phyloP scores from a whole-genome alignment of 2,888 invertebrate species.

The Polylopha cassiicola region DNA sequence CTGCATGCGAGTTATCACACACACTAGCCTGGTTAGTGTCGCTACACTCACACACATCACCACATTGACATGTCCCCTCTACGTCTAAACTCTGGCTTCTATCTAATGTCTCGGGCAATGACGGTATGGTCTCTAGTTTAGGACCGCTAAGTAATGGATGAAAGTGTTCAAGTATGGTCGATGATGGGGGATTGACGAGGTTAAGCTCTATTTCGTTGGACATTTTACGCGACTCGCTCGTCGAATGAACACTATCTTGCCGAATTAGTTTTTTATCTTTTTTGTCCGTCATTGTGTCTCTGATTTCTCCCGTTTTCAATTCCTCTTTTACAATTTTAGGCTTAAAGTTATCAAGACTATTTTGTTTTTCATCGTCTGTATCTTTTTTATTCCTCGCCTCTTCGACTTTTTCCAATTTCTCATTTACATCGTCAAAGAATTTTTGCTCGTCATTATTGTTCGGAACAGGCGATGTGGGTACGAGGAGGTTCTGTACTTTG shows the following conservation, averaged over 20 bases:
- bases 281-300: constrained; percentile 22
- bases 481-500: constrained; percentile 63
- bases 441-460: constrained; percentile 41
- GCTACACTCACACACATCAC: constrained; percentile 30
- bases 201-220: constrained; percentile 49
- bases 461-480: constrained; percentile 58
- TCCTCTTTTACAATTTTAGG: background rate
- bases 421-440: constrained; percentile 62
- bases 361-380: constrained; percentile 1
- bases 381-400: constrained; percentile 35
- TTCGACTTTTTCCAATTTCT: constrained; percentile 56
- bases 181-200: constrained; percentile 35
- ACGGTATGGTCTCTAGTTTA: constrained; percentile 64
- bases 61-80: constrained; percentile 32
- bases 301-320: constrained; percentile 4
- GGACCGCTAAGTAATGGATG: constrained; percentile 59
- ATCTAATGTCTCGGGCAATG: constrained; percentile 57
- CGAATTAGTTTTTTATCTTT: constrained; percentile 46
- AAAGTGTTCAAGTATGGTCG: constrained; percentile 55
- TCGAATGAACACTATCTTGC: constrained; percentile 59
- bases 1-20: constrained; percentile 77
- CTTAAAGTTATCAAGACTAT: no score
- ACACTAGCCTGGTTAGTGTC: constrained; percentile 69
- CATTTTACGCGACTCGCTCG: constrained; percentile 50
- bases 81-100: constrained; percentile 52